Base-by-base conservation (phyloP, 2,113 vertebrate species). In the Ammodytes marinus region DNA sequence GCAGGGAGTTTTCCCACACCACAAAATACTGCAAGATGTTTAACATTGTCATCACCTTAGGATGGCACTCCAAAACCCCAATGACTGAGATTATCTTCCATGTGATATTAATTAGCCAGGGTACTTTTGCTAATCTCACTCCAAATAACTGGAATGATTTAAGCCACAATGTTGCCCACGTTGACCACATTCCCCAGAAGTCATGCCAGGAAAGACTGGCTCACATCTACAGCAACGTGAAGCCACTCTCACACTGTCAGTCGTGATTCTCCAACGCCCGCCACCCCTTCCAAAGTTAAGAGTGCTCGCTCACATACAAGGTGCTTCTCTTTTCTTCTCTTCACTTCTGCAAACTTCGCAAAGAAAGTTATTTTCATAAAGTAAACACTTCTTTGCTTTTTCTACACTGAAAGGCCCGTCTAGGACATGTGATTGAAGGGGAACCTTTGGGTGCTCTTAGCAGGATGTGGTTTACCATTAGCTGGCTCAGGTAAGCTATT, bases 21-120 rank as follows among this genome's bases (percentile, higher is more conserved):
- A 73, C 90, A 94, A 94, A 94, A 88, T 52, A 84, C 90, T 95
- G 80, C 93, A 95, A 95, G 91, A 94, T 95, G 94, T 95, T 86
- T 84, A 46, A 66, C 73, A 86, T 35, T 92, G 92, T 92, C 92
- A 89, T 91, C 92, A 93, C 89, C 89, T 91, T 85, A 71, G 80
- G 71, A 77, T 83, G 79, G 79, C 64, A 87, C 79, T 86, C 74
- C 76, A 68, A 86, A 88, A 84, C 70, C 80, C 76, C 78, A 72
- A 35, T 78, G 85, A 87, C 82, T 72, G 74, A 66, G 57, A 52
- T 64, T 80, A n/a, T 64, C 40, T 69, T 67, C 60, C 91, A 93
- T 91, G 77, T 95, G 95, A 83, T 87, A 84, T 83, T 92, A 89
- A 94, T 94, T 94, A 95, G 71, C 69, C 74, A 42, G 69, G 79